Evolutionary conservation across 2,113 vertebrate genomes (phyloP).

Genomic region (Albula glossodonta): DNA sequence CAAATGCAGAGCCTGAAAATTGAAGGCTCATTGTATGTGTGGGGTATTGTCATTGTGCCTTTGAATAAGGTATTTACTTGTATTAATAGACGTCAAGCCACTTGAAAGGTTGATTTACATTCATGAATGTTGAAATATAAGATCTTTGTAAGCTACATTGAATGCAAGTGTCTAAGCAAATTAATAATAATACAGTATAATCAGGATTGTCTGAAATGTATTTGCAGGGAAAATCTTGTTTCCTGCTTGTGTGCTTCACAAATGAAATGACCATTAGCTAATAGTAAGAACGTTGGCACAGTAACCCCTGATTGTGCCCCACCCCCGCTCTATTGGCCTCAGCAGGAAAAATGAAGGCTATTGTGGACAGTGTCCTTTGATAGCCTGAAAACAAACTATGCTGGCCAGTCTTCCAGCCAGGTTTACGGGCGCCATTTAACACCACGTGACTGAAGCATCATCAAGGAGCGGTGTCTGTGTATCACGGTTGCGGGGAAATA

Average conservation of each 20-base stretch:
- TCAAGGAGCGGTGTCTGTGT: slow-evolving; percentile 28
- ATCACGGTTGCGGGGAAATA: slow-evolving; percentile 33
- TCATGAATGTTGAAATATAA: not conserved
- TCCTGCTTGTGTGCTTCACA: not conserved
- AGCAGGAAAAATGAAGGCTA: not conserved
- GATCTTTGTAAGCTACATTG: not conserved
- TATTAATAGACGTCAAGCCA: not conserved
- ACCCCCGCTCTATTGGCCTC: not conserved
- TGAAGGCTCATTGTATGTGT: not conserved
- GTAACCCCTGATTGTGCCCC: too few relatives aligned
- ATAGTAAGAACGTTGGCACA: not conserved
- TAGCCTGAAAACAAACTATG: not conserved
- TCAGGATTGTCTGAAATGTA: too few relatives aligned
- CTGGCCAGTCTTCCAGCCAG: not conserved
- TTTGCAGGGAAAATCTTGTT: not conserved
- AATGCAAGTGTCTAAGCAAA: too few relatives aligned
- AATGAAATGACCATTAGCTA: not conserved
- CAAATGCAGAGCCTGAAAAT: too few relatives aligned
- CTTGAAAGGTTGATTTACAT: not conserved
- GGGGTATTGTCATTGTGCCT: not conserved
- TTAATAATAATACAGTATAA: too few relatives aligned
- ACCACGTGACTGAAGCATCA: slow-evolving; percentile 49
- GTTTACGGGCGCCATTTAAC: slow-evolving; percentile 5
- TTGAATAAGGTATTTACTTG: not conserved
- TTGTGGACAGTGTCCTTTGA: not conserved